Evolutionary conservation across 2,797 vertebrate genomes (phyloP), one percentile per base, ranked within the genome.

Genomic region (Falco novaeseelandiae): DNA sequence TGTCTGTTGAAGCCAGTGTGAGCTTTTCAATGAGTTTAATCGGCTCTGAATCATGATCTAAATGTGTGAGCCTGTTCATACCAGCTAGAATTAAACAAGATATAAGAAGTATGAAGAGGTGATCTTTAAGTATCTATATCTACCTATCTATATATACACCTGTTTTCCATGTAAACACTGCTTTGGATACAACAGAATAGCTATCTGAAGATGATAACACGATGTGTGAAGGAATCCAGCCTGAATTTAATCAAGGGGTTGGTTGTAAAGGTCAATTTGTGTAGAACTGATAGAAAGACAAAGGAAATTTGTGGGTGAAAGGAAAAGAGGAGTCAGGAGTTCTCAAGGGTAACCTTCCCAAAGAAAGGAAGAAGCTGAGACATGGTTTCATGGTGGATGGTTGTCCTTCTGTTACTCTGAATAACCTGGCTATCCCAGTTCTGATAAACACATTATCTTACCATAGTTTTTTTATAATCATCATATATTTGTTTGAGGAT

Each of bases 21-120:
- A 96, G 88, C 49, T 92, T 97, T 93, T 84, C 74, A 83, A 40
- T 90, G 92, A 87, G 55, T 73, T 90, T 93, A 95, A 92, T 95
- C 7, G 1, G 44, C 70, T 95, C 84, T 90, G 81, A 93, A 93
- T 96, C 92, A 78, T 61, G 55, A 92, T 92, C 81, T 89, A 89
- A 85, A 78, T 55, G 80, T 89, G 59, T 57, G 22, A 94, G 52
- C n/a, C 74, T 89, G 30, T 34, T 94, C 57, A 62, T 57, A 85
- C 30, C 36, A 92, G 67, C 57, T 89, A 59, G 67, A 94, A 87
- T 77, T 89, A 90, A 84, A 40, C 32, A 86, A 40, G 8, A 14
- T 65, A 19, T 46, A 52, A 52, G 66, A 89, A 73, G 14, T 54
- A 54, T n/a, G 23, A 90, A 80, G 55, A 89, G 2, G 10, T 15